Conservation (phyloP, 1,140 invertebrate genomes). For the Glomeris maerens region DNA sequence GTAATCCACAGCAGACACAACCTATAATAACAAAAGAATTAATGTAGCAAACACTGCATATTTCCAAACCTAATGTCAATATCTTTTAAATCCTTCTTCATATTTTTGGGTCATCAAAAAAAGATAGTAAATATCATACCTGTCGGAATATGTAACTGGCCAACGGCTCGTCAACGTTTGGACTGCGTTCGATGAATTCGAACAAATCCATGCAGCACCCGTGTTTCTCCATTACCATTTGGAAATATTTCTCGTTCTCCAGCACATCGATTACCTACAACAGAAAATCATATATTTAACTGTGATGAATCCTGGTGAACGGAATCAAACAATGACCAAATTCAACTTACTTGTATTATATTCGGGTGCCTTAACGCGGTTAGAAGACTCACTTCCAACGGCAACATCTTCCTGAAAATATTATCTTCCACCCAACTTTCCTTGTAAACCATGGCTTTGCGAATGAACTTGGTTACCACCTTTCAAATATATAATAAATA, state of each 20-base stretch:
- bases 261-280: conserved; percentile 51
- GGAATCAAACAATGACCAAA: background rate
- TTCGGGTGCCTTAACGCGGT: conserved; percentile 51
- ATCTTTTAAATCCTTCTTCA: too few relatives aligned
- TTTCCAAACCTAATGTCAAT: background rate
- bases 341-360: conserved; percentile 36
- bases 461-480: conserved; percentile 57
- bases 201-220: conserved; percentile 65
- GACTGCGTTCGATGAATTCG: conserved; percentile 58
- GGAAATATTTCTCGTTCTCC: conserved; percentile 54
- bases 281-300: conserved; percentile 19
- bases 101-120: background rate
- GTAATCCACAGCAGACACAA: conserved; percentile 51
- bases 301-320: background rate
- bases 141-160: conserved; percentile 58
- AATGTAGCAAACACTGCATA: background rate
- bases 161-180: conserved; percentile 50
- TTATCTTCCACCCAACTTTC: conserved; percentile 50
- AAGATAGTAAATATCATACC: conserved; percentile 28
- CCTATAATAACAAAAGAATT: conserved; percentile 31
- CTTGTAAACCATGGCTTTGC: conserved; percentile 51
- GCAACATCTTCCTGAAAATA: conserved; percentile 36
- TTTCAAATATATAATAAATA: conserved; percentile 15
- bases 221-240: conserved; percentile 66
- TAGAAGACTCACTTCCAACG: conserved; percentile 50